Conservation (phyloP, 1,140 invertebrate genomes). For the Saccostrea glomerata region DNA sequence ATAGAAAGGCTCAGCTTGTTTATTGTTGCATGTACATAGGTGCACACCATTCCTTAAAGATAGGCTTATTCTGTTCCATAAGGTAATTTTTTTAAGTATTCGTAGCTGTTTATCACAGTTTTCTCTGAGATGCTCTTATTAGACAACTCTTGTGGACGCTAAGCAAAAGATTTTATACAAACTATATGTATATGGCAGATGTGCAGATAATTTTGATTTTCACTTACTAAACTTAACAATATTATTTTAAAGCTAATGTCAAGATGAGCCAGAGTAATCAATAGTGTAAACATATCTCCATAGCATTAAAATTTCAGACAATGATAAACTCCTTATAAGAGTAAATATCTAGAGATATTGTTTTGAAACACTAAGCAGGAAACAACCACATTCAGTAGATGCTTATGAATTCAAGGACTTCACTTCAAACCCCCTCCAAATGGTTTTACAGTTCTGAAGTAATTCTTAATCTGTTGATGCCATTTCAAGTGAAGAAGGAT, state of each 20-base stretch:
- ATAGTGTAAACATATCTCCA: background rate
- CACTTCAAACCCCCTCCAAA: background rate
- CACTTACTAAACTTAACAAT: no score
- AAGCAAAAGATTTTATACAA: no score
- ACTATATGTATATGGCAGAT: no score
- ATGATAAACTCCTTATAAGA: background rate
- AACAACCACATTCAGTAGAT: background rate
- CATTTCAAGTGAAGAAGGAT: background rate
- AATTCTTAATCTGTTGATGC: background rate
- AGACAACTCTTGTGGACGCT: no score
- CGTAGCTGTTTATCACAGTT: no score
- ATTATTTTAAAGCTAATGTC: background rate
- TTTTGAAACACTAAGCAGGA: background rate
- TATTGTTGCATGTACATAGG: no score
- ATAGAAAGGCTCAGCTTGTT: no score
- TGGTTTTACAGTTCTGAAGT: background rate
- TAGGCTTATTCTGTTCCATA: no score
- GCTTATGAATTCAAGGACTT: constrained; percentile 12
- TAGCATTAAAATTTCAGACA: background rate
- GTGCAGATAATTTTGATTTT: no score
- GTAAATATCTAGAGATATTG: background rate
- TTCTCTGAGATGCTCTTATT: no score
- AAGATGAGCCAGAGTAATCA: background rate
- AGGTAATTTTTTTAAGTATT: no score
- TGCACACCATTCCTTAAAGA: no score